Base-by-base conservation (phyloP, 1,140 invertebrate species). In the Diachasma alloeum region DNA sequence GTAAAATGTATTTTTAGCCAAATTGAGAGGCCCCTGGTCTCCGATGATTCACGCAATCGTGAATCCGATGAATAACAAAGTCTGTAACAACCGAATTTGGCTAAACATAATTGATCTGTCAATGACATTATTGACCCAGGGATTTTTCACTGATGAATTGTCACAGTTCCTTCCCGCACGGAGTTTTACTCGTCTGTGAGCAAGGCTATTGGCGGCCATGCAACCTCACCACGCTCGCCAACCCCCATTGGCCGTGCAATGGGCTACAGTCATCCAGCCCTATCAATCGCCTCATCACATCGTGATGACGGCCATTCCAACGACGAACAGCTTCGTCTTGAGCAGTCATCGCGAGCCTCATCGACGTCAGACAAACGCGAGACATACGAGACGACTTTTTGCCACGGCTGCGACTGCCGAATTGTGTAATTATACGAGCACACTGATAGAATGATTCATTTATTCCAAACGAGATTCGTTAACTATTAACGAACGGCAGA, bases 351-450 rank as follows among this genome's bases (percentile, higher is more conserved):
- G 73, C 81, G 17, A 37, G 80, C 70, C 19, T 67, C 90, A 89
- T 83, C 90, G 87, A 82, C 74, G 8, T 66, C 69, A n/a, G 75
- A 77, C 68, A 48, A 39, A 74, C 79, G 56, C 68, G 71, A 72
- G 46, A 78, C 68, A 72, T 77, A 80, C 56, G 92, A 93, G 67
- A 90, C 91, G 19, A 78, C 77, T 11, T 59, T 72, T 86, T 95
- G 94, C 91, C 91, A 90, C 85, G 93, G 93, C 84, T 95, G 94
- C 90, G 93, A 93, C 90, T 91, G 92, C 83, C 91, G 92, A 86
- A 94, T 95, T 87, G 93, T 94, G 94, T 95, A 94, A 95, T 92
- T 92, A 88, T 85, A 5, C 17, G 4, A 22, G 1, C 24, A 15
- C 59, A 59, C n/a, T n/a, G n/a, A n/a, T n/a, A n/a, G n/a, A n/a